Conservation (phyloP, 2,113 vertebrate genomes). For the Zapus hudsonius region DNA sequence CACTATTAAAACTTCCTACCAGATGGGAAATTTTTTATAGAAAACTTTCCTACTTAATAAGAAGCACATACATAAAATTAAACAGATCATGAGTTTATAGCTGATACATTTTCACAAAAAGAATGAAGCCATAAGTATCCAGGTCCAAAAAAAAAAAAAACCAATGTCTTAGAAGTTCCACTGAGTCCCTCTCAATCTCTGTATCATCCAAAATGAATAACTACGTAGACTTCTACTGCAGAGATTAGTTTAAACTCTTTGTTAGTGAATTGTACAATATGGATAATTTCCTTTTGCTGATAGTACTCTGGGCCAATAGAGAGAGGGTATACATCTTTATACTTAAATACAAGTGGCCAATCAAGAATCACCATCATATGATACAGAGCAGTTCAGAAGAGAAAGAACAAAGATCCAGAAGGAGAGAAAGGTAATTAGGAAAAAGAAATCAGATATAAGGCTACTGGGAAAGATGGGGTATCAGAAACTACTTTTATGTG, state of each 20-base stretch:
- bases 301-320: not conserved
- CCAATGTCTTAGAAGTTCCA: not conserved
- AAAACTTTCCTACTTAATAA: not conserved
- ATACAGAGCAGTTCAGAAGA: not conserved
- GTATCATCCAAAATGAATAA: not conserved
- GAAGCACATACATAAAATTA: not conserved
- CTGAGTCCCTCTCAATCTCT: not conserved
- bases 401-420: not conserved
- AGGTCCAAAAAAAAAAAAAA: constrained; percentile 31
- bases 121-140: not conserved
- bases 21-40: not conserved
- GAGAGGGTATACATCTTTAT: not conserved
- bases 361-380: not conserved
- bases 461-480: not conserved
- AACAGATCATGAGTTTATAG: not conserved
- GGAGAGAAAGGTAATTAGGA: not conserved
- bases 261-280: not conserved
- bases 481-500: not conserved
- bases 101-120: not conserved
- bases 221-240: not conserved
- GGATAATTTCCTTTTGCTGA: not conserved
- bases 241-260: not conserved
- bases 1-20: not conserved
- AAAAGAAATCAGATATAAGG: not conserved
- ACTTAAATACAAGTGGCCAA: not conserved